Evolutionary conservation across 1,140 invertebrate genomes (phyloP), one percentile per base, ranked within the genome.

Genomic region (Frieseomelitta varia): DNA sequence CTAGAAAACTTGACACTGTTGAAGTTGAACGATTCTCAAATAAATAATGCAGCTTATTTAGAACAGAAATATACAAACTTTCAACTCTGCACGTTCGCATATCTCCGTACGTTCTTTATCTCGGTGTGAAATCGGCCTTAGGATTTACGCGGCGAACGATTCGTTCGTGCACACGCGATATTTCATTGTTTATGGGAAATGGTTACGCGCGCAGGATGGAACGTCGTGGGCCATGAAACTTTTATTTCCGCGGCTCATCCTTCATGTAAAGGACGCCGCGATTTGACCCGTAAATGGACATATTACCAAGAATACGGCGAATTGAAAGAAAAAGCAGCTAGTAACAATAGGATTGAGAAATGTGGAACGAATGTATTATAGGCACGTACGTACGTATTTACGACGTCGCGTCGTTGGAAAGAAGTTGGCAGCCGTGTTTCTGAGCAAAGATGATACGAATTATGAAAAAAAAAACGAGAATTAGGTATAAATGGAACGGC

Each of bases 151-250:
- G 15, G 14, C 56, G 21, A 47, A 11, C 79, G 58, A 65, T 65
- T 67, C 68, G 79, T 63, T 73, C 17, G 15, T 65, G 53, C n/a
- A 30, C 30, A 39, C 14, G 47, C 72, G 71, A 63, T 81, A 47
- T 63, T 74, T 65, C 61, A 63, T 69, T 27, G 30, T 80, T 80
- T 72, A 80, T 47, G 78, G 68, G 55, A 19, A 80, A 58, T 69
- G 61, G 51, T 65, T 81, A 74, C 79, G 71, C 39, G 71, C 17
- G 17, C 55, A 63, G 63, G 74, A 77, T 27, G 56, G 58, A 55
- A 39, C 61, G 71, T 24, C 47, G 21, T 24, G 30, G 56, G 14
- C 74, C 74, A 77, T 77, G 58, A 77, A 77, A 77, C 56, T 77
- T 77, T 83, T 56, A 71, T 81, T 56, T 53, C 15, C 72, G 30